phyloP scores from a whole-genome alignment of 1,140 invertebrate genomes.

The Lycorma delicatula region DNA sequence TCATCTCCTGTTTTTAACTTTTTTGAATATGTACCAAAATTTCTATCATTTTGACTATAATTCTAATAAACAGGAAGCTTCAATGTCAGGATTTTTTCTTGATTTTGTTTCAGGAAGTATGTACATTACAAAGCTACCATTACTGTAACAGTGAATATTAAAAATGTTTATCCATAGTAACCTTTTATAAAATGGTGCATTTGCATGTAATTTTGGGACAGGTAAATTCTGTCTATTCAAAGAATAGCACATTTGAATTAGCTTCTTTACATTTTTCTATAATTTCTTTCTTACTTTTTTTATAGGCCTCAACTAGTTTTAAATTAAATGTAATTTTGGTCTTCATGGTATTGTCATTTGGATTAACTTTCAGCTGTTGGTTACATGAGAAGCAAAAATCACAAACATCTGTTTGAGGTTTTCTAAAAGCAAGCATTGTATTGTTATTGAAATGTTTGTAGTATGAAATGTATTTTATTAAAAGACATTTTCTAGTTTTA shows the following conservation, averaged over 20 bases:
- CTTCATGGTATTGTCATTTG: neutral
- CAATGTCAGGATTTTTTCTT: conserved; percentile 9
- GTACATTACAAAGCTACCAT: conserved; percentile 7
- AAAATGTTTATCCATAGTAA: conserved; percentile 15
- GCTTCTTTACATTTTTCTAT: neutral
- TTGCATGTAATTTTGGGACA: conserved; percentile 15
- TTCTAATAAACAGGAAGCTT: neutral
- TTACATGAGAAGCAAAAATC: conserved; percentile 1
- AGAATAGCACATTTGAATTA: neutral
- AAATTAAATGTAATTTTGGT: conserved; percentile 6
- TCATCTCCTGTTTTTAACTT: neutral
- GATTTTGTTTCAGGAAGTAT: conserved; percentile 6
- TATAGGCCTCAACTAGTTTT: neutral
- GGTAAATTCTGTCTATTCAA: conserved; percentile 18
- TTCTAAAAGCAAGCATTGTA: conserved; percentile 5
- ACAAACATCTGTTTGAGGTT: conserved; percentile 10
- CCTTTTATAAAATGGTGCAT: conserved; percentile 16
- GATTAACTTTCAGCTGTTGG: neutral
- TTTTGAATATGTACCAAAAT: neutral
- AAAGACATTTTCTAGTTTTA: neutral
- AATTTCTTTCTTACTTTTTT: neutral
- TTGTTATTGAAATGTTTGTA: conserved; percentile 11
- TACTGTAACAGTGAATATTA: conserved; percentile 15
- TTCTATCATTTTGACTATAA: too few species aligned
- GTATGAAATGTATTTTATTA: conserved; percentile 10